Percentiles rank a stretch among this genome's conserved stretches.
These are phyloP conservation scores for Catharus minimus DNA, from an alignment of 2,113 vertebrate species.

Conservation along the genomic window DNA sequence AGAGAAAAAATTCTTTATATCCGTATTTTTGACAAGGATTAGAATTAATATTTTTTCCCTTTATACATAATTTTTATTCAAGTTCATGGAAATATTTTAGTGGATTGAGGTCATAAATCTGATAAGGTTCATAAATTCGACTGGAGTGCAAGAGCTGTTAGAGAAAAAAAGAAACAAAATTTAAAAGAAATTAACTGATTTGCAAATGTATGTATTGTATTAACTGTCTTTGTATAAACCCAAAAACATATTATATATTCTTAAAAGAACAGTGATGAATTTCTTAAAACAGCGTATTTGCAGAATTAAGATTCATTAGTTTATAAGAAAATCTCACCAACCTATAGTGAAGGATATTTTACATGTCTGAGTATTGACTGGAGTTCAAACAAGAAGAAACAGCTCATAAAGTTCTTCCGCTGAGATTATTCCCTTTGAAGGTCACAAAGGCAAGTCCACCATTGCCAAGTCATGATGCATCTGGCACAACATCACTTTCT, in stretches of 20 bases:
- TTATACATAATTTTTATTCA: neutral
- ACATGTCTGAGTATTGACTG: neutral
- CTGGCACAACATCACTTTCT: neutral
- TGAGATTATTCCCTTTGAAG: neutral
- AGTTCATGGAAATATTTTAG: neutral
- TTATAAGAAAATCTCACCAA: neutral
- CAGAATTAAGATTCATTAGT: neutral
- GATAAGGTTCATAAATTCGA: neutral
- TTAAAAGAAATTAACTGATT: neutral
- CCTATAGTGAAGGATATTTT: neutral
- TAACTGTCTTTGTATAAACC: neutral
- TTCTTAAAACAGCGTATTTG: neutral
- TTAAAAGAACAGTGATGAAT: neutral
- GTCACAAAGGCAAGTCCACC: neutral
- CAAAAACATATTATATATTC: neutral
- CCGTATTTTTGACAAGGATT: neutral
- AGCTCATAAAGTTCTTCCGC: neutral
- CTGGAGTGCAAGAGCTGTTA: neutral
- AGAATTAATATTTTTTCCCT: neutral
- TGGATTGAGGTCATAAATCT: neutral
- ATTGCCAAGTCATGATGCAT: neutral
- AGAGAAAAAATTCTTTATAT: neutral
- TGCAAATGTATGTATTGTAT: neutral
- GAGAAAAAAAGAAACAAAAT: neutral
- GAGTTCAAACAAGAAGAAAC: neutral